These are phyloP conservation scores for Caenorhabditis briggsae DNA, from an alignment of 1,140 invertebrate genomes.

Conservation along the genomic window DNA sequence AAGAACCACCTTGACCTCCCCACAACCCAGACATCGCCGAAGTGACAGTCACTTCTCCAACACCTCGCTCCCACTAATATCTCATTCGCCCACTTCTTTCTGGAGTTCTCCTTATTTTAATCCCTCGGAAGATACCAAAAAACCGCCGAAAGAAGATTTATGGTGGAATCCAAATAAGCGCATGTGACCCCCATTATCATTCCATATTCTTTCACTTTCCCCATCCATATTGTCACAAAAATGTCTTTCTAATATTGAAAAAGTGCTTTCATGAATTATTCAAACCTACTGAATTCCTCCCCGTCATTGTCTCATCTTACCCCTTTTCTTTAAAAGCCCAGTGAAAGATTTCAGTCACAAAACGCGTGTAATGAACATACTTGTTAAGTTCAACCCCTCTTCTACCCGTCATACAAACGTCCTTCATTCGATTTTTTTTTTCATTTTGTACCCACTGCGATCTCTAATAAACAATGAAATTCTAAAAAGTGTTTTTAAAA, in stretches of 20 bases:
- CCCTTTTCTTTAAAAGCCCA: slow-evolving; percentile 14
- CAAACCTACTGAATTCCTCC: background rate
- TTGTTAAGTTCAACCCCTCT: slow-evolving; percentile 25
- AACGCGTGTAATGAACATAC: slow-evolving; percentile 53
- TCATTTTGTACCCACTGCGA: slow-evolving; percentile 4
- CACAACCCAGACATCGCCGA: slow-evolving; percentile 25
- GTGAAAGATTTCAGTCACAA: slow-evolving; percentile 52
- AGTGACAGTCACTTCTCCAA: slow-evolving; percentile 40
- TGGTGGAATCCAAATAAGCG: slow-evolving; percentile 58
- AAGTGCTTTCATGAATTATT: slow-evolving; percentile 33
- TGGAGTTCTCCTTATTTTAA: slow-evolving; percentile 59
- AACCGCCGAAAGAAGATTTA: slow-evolving; percentile 64
- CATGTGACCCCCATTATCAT: background rate
- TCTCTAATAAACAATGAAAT: background rate
- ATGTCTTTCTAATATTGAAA: slow-evolving; percentile 19
- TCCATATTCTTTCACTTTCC: background rate
- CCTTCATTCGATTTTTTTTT: slow-evolving; percentile 13
- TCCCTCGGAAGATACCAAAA: slow-evolving; percentile 44
- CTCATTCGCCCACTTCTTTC: slow-evolving; percentile 46
- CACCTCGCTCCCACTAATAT: slow-evolving; percentile 1
- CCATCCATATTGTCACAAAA: background rate
- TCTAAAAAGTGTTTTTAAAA: background rate
- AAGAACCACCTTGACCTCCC: background rate
- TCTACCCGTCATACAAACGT: slow-evolving; percentile 30
- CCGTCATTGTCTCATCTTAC: background rate